Base-by-base conservation (phyloP, 2,797 vertebrate genomes). In the Tenualosa thibaudeaui region DNA sequence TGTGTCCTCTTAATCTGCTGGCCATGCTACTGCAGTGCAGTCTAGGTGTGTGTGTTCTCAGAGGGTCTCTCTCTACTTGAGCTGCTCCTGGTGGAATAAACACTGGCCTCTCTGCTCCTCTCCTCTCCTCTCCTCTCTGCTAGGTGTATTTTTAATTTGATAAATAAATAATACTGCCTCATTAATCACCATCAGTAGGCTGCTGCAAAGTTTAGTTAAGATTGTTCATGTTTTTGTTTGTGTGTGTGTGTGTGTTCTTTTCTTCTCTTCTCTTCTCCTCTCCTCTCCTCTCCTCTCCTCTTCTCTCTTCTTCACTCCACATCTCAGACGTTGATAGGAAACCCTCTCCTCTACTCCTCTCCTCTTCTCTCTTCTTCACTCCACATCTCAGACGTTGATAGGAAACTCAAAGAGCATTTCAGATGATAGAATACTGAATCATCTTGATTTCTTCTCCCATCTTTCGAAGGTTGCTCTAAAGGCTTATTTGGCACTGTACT, bases 121-220 rank as follows among this genome's bases (percentile, higher is more conserved):
- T 31, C 31, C 31, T 31, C 31, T 31, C 31, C 31, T 31, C 31
- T 31, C 31, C 24, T 24, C 65, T 68, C 65, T 68, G 65, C 65
- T 31, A 26, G 65, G 65, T 68, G 65, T 68, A 68, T 68, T 68
- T 68, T 68, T 68, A 68, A 68, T 68, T 68, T 68, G 65, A 68
- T 68, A 68, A 68, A 68, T 68, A 68, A 68, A 68, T 68, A 68
- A 68, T 68, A 31, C 26, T 37, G 9, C 0, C 65, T 68, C 65
- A 68, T 68, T 68, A 68, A 37, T 68, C 65, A 68, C 65, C 65
- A 68, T 68, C 65, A 68, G 26, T 68, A 5, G 65, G 65, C 26
- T 31, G 9, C 26, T 37, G 65, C 26, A 68, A 31, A 68, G 10
- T 68, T 68, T 68, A 68, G 65, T 68, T 68, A 68, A 68, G n/a